Base-by-base conservation (phyloP, 2,113 vertebrate species). In the Noturus placidus region DNA sequence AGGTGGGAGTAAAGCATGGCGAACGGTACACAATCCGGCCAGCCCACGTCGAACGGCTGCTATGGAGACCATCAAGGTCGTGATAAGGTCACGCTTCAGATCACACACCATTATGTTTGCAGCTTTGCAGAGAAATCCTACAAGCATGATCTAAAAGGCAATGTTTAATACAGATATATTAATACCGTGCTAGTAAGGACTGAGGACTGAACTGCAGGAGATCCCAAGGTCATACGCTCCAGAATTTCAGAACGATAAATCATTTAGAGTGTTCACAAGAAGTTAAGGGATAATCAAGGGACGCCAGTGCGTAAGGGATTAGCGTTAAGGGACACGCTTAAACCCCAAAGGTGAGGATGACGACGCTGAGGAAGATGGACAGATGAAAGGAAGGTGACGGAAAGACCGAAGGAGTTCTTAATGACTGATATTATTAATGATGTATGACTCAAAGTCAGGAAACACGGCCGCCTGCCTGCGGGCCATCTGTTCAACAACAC, bases 401-500 rank as follows among this genome's bases (percentile, higher is more conserved):
- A 88, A 74, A 84, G 52, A 85, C 85, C 82, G 52, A 80, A 46
- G 54, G 70, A 89, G 70, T 77, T 89, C 80, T 84, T 91, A 87
- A 88, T 90, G 90, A 90, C 86, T 87, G 82, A 83, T 86, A 63
- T 87, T 69, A 90, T 91, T 87, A 91, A 88, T 90, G 90, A 91
- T 91, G 87, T 56, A 91, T 89, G 78, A 86, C 74, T 84, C 84
- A 87, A 57, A 65, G 78, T 88, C 56, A 38, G 88, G 79, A 86
- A 91, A 91, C 87, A 88, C 20, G 70, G 61, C 85, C 50, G 67
- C 88, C 88, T 91, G 85, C 89, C 80, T 88, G 85, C 85, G 52
- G 88, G 86, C 90, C 89, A 91, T 88, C 90, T 91, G 90, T 80
- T 88, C 84, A 90, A 87, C 86, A 76, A 87, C 85, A 87, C 65